Evolutionary conservation across 2,888 invertebrate species (phyloP), one percentile per base, ranked within the genome.

Genomic region (Parascotia fuliginaria): DNA sequence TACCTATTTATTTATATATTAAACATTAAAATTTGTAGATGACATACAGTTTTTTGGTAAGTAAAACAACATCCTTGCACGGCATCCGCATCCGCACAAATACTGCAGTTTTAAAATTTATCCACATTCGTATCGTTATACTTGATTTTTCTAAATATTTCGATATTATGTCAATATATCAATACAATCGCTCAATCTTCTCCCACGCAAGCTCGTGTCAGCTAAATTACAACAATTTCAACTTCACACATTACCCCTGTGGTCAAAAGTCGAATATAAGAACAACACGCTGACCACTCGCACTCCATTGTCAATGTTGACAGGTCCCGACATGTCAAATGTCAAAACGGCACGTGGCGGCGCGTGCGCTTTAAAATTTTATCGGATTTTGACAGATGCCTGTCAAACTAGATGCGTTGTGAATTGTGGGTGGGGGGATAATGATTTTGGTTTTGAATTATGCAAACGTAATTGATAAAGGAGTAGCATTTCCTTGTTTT

Each of bases 321-420:
- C 87, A 83, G 77, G 65, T 74, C 71, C 77, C 77, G 78, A 72
- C 75, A 77, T 83, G 88, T 84, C 85, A 83, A 77, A 77, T 80
- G 81, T 82, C 85, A 81, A 78, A 71, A 53, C 64, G 81, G 43
- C 90, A 89, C 90, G 90, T 84, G 89, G 50, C 82, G 83, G 65
- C 86, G 83, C 83, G 89, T 87, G 89, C 82, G 77, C 65, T 81
- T 75, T 85, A 82, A 86, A 85, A 80, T 83, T 81, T 81, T 85
- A 83, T 85, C 85, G 65, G 70, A 77, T 67, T 83, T 83, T 86
- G 87, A 85, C 86, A 85, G 81, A 54, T 55, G 65, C 73, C 73
- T 82, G 84, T 87, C 86, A 85, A 83, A 77, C 68, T 71, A 65
- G 64, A 65, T 70, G 65, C 70, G 75, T 75, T 77, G 66, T 69